phyloP scores from a whole-genome alignment of 92 coral and sea anemone species.

The Meandrina meandrites region DNA sequence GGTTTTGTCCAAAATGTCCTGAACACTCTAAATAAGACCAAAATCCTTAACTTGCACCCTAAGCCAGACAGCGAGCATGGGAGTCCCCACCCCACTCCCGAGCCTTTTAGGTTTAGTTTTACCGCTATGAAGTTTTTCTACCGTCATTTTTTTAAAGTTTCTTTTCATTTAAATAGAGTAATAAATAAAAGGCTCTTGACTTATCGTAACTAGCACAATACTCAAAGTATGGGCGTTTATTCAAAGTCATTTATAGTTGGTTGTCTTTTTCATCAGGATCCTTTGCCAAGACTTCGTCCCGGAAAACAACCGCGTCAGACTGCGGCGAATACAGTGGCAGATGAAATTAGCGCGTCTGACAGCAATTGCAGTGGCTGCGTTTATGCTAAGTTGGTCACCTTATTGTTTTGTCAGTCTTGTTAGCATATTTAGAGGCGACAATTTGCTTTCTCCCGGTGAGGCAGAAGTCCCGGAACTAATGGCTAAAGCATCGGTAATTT shows the following conservation, averaged over 20 bases:
- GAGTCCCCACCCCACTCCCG: too few relatives aligned
- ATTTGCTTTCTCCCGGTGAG: conserved; percentile 37
- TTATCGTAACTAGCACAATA: too few relatives aligned
- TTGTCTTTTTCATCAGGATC: conserved; percentile 13
- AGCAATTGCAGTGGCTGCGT: conserved; percentile 46
- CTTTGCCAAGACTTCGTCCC: conserved; percentile 31
- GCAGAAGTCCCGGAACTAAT: conserved; percentile 66
- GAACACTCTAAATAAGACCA: too few relatives aligned
- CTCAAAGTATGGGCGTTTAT: too few relatives aligned
- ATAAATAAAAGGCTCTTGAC: too few relatives aligned
- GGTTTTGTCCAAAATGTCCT: too few relatives aligned
- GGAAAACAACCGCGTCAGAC: conserved; percentile 12
- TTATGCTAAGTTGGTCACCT: conserved; percentile 68
- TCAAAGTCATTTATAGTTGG: background rate
- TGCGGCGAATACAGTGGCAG: conserved; percentile 32
- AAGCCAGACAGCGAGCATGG: too few relatives aligned
- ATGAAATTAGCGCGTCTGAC: conserved; percentile 53
- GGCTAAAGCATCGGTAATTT: conserved; percentile 70
- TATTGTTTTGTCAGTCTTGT: conserved; percentile 54
- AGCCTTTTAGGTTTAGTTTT: too few relatives aligned
- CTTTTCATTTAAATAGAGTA: too few relatives aligned
- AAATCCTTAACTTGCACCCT: too few relatives aligned
- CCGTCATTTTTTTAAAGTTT: too few relatives aligned
- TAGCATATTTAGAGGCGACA: conserved; percentile 43
- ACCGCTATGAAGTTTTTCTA: too few relatives aligned